phyloP scores from a whole-genome alignment of 2,113 vertebrate genomes.

The Machaerirhynchus nigripectus region DNA sequence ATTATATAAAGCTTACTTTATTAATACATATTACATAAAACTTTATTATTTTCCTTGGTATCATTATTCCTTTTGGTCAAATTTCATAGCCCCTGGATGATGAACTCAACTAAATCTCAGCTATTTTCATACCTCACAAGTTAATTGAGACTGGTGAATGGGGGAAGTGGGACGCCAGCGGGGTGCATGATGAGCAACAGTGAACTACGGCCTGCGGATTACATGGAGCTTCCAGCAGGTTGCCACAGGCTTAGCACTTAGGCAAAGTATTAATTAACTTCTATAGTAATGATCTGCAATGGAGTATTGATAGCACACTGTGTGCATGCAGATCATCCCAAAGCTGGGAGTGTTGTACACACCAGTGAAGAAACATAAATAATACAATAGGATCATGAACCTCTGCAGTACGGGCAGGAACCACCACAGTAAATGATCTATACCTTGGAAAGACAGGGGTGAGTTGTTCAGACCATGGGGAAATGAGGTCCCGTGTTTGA shows the following conservation, averaged over 20 bases:
- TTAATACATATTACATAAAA: not conserved
- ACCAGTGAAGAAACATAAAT: not conserved
- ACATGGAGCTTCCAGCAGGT: conserved; percentile 1
- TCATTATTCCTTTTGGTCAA: not conserved
- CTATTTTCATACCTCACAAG: not conserved
- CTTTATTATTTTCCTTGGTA: not conserved
- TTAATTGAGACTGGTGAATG: not conserved
- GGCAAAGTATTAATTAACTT: conserved; percentile 40
- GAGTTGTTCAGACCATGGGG: not conserved
- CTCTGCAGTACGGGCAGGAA: not conserved
- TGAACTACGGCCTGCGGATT: not conserved
- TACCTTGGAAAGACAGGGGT: not conserved
- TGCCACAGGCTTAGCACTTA: conserved; percentile 20
- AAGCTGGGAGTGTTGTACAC: not conserved
- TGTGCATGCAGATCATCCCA: not conserved
- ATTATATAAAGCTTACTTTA: not conserved
- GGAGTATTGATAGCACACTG: not conserved
- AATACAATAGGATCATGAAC: not conserved
- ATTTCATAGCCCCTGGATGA: not conserved
- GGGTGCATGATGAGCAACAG: not conserved
- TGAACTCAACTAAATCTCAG: not conserved
- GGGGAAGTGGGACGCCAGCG: not conserved
- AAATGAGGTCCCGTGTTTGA: not conserved
- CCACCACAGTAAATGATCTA: not conserved
- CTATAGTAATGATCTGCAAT: not conserved